These are phyloP conservation scores for Mayetiola destructor DNA, from an alignment of 2,888 invertebrate genomes.

Conservation along the genomic window DNA sequence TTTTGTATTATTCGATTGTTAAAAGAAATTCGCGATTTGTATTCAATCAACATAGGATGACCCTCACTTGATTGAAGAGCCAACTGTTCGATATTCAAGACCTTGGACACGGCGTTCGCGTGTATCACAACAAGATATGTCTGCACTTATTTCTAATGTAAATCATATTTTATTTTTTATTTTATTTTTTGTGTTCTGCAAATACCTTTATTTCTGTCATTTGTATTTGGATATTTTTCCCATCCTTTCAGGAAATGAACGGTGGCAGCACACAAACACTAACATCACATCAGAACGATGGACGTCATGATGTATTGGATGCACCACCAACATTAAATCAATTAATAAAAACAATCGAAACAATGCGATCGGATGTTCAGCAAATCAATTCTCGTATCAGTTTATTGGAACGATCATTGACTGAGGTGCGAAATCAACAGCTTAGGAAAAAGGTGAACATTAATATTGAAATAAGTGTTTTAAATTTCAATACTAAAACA, in stretches of 20 bases:
- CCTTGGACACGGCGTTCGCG: neutral
- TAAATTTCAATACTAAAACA: neutral
- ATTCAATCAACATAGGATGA: neutral
- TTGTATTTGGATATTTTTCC: neutral
- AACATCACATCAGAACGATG: too few species aligned
- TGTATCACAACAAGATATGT: neutral
- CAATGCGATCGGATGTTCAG: slow-evolving; percentile 30
- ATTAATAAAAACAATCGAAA: slow-evolving; percentile 27
- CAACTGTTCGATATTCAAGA: neutral
- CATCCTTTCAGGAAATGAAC: neutral
- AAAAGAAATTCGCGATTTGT: neutral
- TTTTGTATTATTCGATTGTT: neutral
- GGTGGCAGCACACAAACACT: neutral
- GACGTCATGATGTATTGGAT: neutral
- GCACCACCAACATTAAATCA: slow-evolving; percentile 23
- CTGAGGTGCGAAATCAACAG: slow-evolving; percentile 23
- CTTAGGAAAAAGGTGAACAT: slow-evolving; percentile 18
- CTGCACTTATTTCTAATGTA: neutral
- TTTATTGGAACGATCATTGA: slow-evolving; percentile 27
- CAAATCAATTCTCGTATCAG: slow-evolving; percentile 28
- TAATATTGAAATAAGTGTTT: slow-evolving; percentile 7
- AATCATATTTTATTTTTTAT: neutral
- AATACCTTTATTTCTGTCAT: neutral
- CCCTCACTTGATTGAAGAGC: neutral
- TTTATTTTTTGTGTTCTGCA: neutral